Conservation (phyloP, 2,113 vertebrate species). For the Parotia lawesii region DNA sequence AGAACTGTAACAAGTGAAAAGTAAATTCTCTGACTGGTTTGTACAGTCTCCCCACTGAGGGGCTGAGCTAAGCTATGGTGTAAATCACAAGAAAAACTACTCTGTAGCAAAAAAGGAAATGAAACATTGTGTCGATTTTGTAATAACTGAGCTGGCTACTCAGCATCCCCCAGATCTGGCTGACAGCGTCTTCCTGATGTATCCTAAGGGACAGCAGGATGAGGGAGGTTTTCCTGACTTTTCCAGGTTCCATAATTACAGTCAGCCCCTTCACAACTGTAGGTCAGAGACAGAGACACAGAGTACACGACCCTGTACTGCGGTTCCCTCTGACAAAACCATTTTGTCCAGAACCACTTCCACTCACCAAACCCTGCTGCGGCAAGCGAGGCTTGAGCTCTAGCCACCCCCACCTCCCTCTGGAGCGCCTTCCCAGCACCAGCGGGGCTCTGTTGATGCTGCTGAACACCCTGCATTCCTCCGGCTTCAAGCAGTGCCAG, state of each 20-base stretch:
- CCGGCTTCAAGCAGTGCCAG: slow-evolving; percentile 61
- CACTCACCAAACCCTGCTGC: not conserved
- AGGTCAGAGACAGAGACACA: not conserved
- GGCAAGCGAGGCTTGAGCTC: not conserved
- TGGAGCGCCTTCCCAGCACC: not conserved
- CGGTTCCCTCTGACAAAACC: not conserved
- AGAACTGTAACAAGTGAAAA: not conserved
- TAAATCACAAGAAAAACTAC: not conserved
- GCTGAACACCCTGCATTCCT: slow-evolving; percentile 38
- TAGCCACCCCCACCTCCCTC: not conserved
- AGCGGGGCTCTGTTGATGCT: not conserved
- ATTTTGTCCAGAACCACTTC: not conserved
- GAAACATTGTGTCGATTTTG: not conserved
- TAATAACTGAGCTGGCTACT: fast-evolving
- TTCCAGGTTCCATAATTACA: not conserved
- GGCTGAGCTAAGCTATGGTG: too few relatives aligned
- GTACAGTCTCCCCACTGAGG: not conserved
- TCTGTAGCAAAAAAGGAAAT: not conserved
- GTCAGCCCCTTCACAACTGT: not conserved
- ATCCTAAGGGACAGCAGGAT: not conserved
- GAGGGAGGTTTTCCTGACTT: not conserved
- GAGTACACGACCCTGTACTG: not conserved
- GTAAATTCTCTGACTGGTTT: not conserved
- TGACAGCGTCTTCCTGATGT: not conserved
- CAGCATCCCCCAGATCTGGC: not conserved